A percentile compares a stretch with the other conserved stretches of the same genome.
Evolutionary conservation across 2,888 invertebrate species (phyloP).

Genomic region (Trisateles emortualis): DNA sequence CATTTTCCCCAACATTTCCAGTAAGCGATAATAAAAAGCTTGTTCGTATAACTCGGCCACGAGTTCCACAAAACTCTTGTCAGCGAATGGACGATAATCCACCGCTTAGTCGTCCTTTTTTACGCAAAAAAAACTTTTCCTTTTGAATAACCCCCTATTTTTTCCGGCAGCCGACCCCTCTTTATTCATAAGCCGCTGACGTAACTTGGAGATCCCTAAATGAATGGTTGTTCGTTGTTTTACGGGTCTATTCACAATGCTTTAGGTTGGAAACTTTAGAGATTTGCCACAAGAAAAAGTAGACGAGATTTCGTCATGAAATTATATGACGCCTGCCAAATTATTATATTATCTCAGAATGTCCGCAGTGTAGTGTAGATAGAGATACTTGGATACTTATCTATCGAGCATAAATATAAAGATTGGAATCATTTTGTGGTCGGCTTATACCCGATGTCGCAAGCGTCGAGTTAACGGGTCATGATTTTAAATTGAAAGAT

Average conservation of each 20-base stretch:
- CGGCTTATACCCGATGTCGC: constrained; percentile 24
- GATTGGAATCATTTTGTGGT: constrained; percentile 35
- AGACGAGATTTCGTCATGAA: constrained; percentile 64
- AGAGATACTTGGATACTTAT: constrained; percentile 29
- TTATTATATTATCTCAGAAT: constrained; percentile 60
- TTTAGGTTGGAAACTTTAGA: constrained; percentile 79
- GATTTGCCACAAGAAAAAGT: constrained; percentile 73
- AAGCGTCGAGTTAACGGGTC: constrained; percentile 33
- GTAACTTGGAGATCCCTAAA: constrained; percentile 83
- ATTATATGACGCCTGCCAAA: constrained; percentile 65
- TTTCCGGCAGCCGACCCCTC: constrained; percentile 75
- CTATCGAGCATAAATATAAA: constrained; percentile 28
- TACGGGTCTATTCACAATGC: constrained; percentile 84
- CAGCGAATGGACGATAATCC: constrained; percentile 79
- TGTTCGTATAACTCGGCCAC: constrained; percentile 66
- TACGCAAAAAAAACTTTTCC: constrained; percentile 79
- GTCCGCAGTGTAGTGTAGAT: constrained; percentile 34
- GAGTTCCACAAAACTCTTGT: constrained; percentile 79
- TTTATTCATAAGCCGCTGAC: constrained; percentile 85
- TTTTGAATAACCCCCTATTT: constrained; percentile 80
- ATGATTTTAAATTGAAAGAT: constrained; percentile 49
- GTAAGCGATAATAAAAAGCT: constrained; percentile 72
- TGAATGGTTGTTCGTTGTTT: constrained; percentile 86
- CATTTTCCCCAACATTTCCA: constrained; percentile 56
- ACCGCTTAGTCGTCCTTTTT: constrained; percentile 76